These are phyloP conservation scores for Caenorhabditis afra DNA, from an alignment of 2,888 invertebrate species.

Conservation along the genomic window DNA sequence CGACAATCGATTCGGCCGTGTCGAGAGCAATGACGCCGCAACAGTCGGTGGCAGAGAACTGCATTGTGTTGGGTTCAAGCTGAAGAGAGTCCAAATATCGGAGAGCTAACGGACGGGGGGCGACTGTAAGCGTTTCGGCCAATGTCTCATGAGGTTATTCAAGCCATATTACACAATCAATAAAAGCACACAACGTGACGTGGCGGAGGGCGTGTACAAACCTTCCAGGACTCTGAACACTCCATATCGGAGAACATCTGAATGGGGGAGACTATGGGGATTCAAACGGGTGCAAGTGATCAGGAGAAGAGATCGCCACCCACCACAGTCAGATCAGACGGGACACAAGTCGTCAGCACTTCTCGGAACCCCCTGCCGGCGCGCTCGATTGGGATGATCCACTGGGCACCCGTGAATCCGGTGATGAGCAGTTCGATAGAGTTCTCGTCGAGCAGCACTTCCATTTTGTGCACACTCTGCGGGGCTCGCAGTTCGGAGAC, in stretches of 20 bases:
- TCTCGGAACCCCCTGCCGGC: conserved; percentile 70
- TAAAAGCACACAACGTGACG: conserved; percentile 38
- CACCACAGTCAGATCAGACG: conserved; percentile 66
- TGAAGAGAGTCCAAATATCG: conserved; percentile 29
- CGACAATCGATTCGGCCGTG: conserved; percentile 40
- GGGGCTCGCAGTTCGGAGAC: conserved; percentile 68
- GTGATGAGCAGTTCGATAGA: conserved; percentile 71
- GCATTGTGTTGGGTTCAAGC: conserved; percentile 55
- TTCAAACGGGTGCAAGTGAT: neutral
- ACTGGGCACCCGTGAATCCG: conserved; percentile 72
- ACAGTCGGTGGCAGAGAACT: conserved; percentile 40
- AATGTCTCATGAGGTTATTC: neutral
- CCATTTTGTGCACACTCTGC: conserved; percentile 69
- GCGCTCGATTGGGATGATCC: conserved; percentile 74
- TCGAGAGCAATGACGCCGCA: conserved; percentile 53
- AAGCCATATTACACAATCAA: conserved; percentile 26
- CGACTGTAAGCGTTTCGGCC: conserved; percentile 38
- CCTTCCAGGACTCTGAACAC: conserved; percentile 44
- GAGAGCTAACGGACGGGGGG: neutral
- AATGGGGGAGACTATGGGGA: conserved; percentile 20
- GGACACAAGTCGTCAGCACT: conserved; percentile 71
- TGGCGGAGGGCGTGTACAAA: conserved; percentile 26
- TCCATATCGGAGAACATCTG: conserved; percentile 46
- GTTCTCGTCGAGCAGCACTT: conserved; percentile 63
- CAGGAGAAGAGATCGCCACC: too few relatives aligned